These are phyloP conservation scores for Sinocyclocheilus rhinocerous DNA, from an alignment of 2,113 vertebrate species.

Conservation along the genomic window DNA sequence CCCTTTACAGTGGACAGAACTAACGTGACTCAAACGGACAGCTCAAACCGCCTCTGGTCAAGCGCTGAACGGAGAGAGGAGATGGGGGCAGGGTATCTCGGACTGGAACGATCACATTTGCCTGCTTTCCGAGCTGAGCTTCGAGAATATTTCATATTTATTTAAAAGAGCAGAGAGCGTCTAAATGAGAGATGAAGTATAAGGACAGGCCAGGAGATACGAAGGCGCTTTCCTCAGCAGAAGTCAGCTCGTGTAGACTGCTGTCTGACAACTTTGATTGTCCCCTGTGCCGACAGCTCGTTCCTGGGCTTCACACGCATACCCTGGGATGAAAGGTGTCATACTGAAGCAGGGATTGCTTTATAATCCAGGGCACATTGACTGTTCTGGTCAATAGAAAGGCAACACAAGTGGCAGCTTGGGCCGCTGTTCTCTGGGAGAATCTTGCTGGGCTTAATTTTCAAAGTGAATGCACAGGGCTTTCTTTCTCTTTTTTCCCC, in stretches of 20 bases:
- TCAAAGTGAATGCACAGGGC: conserved; percentile 78
- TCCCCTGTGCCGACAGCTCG: conserved; percentile 74
- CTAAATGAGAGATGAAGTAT: conserved; percentile 41
- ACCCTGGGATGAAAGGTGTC: conserved; percentile 77
- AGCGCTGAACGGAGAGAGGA: not conserved
- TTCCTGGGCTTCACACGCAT: conserved; percentile 70
- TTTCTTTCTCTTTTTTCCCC: conserved; percentile 50
- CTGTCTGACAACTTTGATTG: conserved; percentile 75
- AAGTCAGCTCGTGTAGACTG: conserved; percentile 73
- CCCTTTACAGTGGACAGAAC: conserved; percentile 79
- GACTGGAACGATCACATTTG: conserved; percentile 80
- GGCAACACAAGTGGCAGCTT: conserved; percentile 80
- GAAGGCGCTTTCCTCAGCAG: conserved; percentile 69
- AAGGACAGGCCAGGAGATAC: conserved; percentile 68
- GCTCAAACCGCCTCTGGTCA: conserved; percentile 74
- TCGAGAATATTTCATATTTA: conserved; percentile 72
- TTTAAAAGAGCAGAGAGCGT: conserved; percentile 64
- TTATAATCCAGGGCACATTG: conserved; percentile 80
- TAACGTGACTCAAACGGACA: conserved; percentile 72
- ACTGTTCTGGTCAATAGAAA: conserved; percentile 80
- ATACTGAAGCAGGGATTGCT: conserved; percentile 78
- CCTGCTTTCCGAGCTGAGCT: conserved; percentile 78
- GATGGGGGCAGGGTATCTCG: conserved; percentile 61
- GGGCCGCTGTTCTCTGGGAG: conserved; percentile 72
- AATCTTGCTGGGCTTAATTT: conserved; percentile 82